Evolutionary conservation across 2,113 vertebrate species (phyloP).

Genomic region (Myanophis thanlyinensis): DNA sequence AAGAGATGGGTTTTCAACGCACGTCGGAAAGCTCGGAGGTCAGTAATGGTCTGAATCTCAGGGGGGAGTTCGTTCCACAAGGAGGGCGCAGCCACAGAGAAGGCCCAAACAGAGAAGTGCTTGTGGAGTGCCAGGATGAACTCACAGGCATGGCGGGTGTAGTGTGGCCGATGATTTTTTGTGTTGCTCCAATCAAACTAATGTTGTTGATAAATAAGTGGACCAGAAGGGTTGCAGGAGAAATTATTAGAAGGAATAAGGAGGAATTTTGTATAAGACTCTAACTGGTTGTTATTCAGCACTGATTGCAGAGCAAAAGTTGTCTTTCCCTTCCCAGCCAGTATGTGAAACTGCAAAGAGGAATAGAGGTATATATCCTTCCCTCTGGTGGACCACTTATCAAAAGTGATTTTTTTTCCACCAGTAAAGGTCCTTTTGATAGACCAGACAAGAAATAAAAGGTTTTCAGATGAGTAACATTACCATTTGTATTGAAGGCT

Average conservation of each 20-base stretch:
- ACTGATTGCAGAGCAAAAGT: neutral
- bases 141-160: no score
- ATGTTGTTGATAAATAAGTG: neutral
- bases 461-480: neutral
- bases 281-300: neutral
- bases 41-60: no score
- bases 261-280: neutral
- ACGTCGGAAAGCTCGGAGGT: no score
- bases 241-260: no score
- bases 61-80: no score
- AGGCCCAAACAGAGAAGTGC: no score
- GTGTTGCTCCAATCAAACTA: no score
- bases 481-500: neutral
- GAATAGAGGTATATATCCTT: neutral
- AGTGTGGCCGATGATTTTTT: no score
- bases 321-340: neutral
- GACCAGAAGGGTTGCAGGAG: neutral
- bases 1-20: no score
- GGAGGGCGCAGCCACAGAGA: no score
- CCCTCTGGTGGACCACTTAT: neutral
- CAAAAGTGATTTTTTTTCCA: neutral
- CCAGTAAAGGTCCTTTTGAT: neutral
- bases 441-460: neutral
- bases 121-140: no score
- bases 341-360: neutral